A percentile compares a stretch with the other conserved stretches of the same genome.
Evolutionary conservation across 2,113 vertebrate species (phyloP).

Genomic region (Daphoenositta chrysoptera): DNA sequence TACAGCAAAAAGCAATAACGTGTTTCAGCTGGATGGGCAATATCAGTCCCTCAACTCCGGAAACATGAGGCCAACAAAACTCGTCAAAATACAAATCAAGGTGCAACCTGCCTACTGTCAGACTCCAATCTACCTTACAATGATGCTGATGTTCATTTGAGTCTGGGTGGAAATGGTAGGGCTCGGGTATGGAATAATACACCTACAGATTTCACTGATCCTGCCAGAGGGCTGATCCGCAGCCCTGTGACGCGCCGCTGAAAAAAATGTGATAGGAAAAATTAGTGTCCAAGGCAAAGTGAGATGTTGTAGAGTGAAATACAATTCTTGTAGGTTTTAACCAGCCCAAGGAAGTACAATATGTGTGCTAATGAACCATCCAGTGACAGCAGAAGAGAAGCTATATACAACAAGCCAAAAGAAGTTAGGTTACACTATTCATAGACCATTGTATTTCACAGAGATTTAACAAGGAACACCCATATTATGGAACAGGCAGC

Average conservation of each 20-base stretch:
- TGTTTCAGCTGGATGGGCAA: background rate
- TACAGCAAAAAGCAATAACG: fast-evolving
- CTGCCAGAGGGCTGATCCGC: background rate
- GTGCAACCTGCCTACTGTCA: background rate
- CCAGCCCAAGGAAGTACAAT: background rate
- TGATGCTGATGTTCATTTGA: fast-evolving
- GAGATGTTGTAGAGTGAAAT: background rate
- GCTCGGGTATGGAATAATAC: background rate
- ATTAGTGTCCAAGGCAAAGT: background rate
- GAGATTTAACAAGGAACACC: background rate
- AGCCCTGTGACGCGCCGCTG: background rate
- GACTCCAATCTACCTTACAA: background rate
- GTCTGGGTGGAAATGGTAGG: fast-evolving
- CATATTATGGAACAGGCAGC: background rate
- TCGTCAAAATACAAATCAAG: background rate
- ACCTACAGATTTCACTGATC: background rate
- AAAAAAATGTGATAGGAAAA: background rate
- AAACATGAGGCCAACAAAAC: background rate
- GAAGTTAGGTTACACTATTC: background rate
- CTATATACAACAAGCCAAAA: background rate
- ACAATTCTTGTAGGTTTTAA: background rate
- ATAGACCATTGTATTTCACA: background rate
- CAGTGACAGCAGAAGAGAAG: background rate
- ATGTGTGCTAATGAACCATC: background rate
- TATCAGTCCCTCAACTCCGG: background rate